Base-by-base conservation (phyloP, 2,888 invertebrate genomes). In the Trichacis sp. region DNA sequence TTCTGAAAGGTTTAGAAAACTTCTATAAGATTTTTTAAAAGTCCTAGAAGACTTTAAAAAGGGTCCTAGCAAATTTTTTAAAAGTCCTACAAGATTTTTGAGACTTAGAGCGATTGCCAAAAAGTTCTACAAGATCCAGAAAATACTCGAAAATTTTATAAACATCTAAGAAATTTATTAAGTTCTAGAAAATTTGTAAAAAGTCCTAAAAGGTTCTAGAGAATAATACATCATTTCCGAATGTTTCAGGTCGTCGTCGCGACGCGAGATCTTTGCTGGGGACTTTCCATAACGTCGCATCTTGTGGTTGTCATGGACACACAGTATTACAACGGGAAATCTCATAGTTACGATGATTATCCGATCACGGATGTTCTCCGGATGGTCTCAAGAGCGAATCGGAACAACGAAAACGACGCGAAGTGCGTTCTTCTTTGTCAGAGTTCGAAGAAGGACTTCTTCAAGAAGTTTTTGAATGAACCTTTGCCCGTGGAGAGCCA, bases 281-380 rank as follows among this genome's bases (percentile, higher is more conserved):
- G 93, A 12, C 88, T 98, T 72, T 93, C 92, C 60, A 93, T 98
- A 55, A 91, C 92, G 54, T 93, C 96, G 0, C 96, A 98, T 85
- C 89, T 98, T n/a, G 97, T 96, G 20, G 90, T 99, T 47, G 92
- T 99, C 38, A 97, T 98, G 90, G 99, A 99, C 79, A 97, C 98
- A 0, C 97, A 98, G 83, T 89, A 88, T 0, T 89, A 89, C 81
- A 88, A 89, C 77, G 89, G 89, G 50, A 89, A 89, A 60, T 82
- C 81, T 2, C 93, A 93, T 79, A 90, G 93, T 0, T 98, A 99
- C 86, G 98, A 98, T 85, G 99, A 99, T 85, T 99, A 98, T 85
- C 97, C 98, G 0, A 91, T 98, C 24, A 96, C 96, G 0, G 98
- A 98, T 79, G 96, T 99, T 0, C 87, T 99, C 17, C 98, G 99